Base-by-base conservation (phyloP, 2,797 vertebrate species). In the Oreortyx pictus region DNA sequence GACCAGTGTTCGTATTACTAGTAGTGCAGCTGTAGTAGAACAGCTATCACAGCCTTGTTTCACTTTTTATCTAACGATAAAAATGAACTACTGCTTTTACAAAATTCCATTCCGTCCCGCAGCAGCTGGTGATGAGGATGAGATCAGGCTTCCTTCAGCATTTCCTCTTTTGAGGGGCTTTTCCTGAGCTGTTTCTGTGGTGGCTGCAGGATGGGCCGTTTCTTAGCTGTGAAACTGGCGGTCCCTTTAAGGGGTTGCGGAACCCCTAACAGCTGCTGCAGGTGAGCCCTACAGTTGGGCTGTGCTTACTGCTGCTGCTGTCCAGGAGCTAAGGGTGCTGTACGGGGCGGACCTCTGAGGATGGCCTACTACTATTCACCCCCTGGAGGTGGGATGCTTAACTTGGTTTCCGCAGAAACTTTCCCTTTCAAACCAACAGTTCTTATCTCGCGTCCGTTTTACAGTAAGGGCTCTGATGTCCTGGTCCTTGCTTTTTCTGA, bases 61-160 rank as follows among this genome's bases (percentile, higher is more conserved):
- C 77, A 15, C 37, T 66, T 90, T 68, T 22, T 79, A 24, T 85
- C 59, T 75, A 67, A 68, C 61, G 84, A 74, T 54, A 57, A 64
- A 89, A 80, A 41, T 77, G 57, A 16, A 57, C 83, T 47, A 27
- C 77, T 79, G 46, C 57, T 92, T 92, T 61, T 27, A 12, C 75
- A 61, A 74, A 79, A 65, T 33, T 77, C 16, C 7, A 4, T 61
- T 76, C 50, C 8, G 56, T 88, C 41, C 61, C 33, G 31, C 54
- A 59, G 57, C 76, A 68, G 52, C 61, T 87, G 75, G 5, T 64
- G 77, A 13, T 22, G 29, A 44, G 6, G 19, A 17, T 61, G 43
- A 92, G 41, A 17, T 14, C 37, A n/a, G 39, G 22, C 49, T 78
- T 68, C 62, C 62, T 61, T 74, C 3, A 1, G 35, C 4, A 1